Percentiles rank a stretch among this genome's conserved stretches.
Evolutionary conservation across 2,113 vertebrate species (phyloP).

Genomic region (Tautogolabrus adspersus): DNA sequence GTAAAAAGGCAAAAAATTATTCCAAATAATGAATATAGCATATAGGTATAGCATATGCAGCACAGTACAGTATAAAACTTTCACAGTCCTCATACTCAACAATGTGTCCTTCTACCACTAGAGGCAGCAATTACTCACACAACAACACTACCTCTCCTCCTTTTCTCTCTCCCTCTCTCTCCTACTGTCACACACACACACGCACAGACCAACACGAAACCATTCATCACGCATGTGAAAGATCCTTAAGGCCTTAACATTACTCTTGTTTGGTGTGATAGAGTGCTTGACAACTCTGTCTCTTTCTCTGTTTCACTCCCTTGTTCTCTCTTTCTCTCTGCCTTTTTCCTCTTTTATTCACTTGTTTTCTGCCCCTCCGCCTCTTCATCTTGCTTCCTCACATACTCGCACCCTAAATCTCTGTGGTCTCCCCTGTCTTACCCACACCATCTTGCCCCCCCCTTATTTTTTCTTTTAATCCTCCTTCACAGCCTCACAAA

Average conservation of each 20-base stretch:
- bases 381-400: slow-evolving; percentile 63
- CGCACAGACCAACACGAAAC: slow-evolving; percentile 32
- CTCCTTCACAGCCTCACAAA: neutral
- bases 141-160: neutral
- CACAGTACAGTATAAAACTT: slow-evolving; percentile 12
- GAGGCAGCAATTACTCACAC: slow-evolving; percentile 67
- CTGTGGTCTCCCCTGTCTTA: slow-evolving; percentile 4
- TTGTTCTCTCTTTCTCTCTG: slow-evolving; percentile 39
- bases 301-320: slow-evolving; percentile 51
- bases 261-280: slow-evolving; percentile 76
- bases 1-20: too few relatives aligned
- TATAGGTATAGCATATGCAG: neutral
- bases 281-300: slow-evolving; percentile 67
- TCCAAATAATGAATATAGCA: too few relatives aligned
- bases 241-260: slow-evolving; percentile 73
- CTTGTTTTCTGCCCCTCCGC: slow-evolving; percentile 31
- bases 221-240: slow-evolving; percentile 69
- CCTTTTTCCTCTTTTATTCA: slow-evolving; percentile 52
- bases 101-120: slow-evolving; percentile 54
- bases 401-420: slow-evolving; percentile 65
- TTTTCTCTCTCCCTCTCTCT: neutral
- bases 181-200: slow-evolving; percentile 7
- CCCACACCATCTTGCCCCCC: slow-evolving; percentile 16
- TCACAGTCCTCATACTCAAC: neutral
- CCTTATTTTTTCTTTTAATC: slow-evolving; percentile 2